Conservation (phyloP, 2,888 invertebrate species). For the Drosophila mimetica region DNA sequence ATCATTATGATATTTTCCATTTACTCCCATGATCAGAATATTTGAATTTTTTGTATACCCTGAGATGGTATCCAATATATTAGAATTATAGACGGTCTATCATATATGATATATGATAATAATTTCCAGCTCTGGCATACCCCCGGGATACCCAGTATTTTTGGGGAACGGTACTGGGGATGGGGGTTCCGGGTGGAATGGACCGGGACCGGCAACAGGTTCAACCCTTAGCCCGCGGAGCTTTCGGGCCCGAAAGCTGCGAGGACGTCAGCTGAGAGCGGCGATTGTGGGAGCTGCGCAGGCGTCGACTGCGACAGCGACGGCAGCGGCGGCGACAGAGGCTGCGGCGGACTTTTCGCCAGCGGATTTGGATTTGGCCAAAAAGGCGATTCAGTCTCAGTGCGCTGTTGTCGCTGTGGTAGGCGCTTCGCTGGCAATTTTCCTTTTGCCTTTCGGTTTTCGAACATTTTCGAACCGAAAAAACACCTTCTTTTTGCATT, state of each 20-base stretch:
- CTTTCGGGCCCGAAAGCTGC: constrained; percentile 27
- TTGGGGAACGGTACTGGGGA: too few species aligned
- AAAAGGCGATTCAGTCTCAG: constrained; percentile 57
- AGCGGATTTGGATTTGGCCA: constrained; percentile 62
- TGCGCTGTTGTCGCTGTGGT: constrained; percentile 71
- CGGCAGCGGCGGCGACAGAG: constrained; percentile 3
- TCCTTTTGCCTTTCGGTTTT: neutral
- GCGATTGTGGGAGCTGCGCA: constrained; percentile 21
- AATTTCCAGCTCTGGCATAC: too few species aligned
- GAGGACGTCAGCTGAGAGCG: constrained; percentile 39
- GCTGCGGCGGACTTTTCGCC: constrained; percentile 27
- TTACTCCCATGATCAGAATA: too few species aligned
- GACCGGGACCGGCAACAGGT: constrained; percentile 28
- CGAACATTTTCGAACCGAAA: neutral
- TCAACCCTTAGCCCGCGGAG: constrained; percentile 36
- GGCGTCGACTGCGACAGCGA: constrained; percentile 24
- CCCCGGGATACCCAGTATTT: too few species aligned
- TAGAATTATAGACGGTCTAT: too few species aligned
- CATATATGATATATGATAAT: too few species aligned
- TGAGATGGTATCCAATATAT: too few species aligned
- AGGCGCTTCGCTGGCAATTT: constrained; percentile 59
- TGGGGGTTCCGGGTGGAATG: neutral
- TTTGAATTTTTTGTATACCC: too few species aligned
- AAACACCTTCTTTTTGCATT: constrained; percentile 12
- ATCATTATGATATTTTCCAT: too few species aligned